phyloP scores from a whole-genome alignment of 2,888 invertebrate species.

The Cephus pulcher region DNA sequence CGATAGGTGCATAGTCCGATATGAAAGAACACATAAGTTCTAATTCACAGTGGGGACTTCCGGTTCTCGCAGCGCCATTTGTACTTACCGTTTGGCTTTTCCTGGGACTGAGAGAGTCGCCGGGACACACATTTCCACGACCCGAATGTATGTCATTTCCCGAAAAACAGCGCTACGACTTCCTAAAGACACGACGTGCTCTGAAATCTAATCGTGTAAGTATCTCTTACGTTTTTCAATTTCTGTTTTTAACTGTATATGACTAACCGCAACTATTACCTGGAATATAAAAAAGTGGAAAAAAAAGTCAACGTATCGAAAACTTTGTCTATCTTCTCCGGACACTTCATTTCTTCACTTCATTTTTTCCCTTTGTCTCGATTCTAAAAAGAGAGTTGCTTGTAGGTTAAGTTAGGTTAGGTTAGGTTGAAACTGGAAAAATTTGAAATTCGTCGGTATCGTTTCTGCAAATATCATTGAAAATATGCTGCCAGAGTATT shows the following conservation, averaged over 20 bases:
- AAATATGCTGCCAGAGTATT: too few relatives aligned
- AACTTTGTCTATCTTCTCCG: too few relatives aligned
- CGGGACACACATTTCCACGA: conserved; percentile 44
- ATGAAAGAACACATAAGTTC: neutral
- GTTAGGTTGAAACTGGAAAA: too few relatives aligned
- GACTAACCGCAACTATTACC: neutral
- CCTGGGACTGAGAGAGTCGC: conserved; percentile 52
- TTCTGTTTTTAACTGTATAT: neutral
- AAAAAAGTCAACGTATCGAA: too few relatives aligned
- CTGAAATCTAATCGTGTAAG: neutral
- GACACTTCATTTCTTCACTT: too few relatives aligned
- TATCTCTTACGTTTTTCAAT: neutral
- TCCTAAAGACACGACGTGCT: conserved; percentile 28
- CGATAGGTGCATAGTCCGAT: neutral
- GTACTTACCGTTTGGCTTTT: conserved; percentile 60
- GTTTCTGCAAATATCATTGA: too few relatives aligned
- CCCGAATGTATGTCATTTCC: conserved; percentile 55
- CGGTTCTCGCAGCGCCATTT: conserved; percentile 61
- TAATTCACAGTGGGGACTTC: conserved; percentile 45
- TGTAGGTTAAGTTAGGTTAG: too few relatives aligned
- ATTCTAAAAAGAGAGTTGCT: too few relatives aligned
- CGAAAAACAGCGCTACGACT: conserved; percentile 57
- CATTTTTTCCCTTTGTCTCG: too few relatives aligned
- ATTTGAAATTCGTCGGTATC: too few relatives aligned
- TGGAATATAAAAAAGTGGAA: too few relatives aligned